Conservation (phyloP, 2,113 vertebrate genomes). For the Halichoeres trimaculatus region DNA sequence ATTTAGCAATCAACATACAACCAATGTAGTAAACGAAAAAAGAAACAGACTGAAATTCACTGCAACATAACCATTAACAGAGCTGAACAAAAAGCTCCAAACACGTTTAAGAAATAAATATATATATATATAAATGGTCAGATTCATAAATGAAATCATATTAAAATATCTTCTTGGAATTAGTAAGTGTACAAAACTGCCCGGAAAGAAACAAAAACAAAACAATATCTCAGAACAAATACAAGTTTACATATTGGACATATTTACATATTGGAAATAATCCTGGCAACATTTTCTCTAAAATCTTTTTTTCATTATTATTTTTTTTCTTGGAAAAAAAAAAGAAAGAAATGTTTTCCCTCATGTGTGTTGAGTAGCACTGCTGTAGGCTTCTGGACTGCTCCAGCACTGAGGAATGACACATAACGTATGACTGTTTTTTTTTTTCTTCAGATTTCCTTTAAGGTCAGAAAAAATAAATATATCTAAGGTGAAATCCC, state of each 20-base stretch:
- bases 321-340: conserved; percentile 72
- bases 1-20: conserved; percentile 95
- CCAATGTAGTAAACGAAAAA: conserved; percentile 89
- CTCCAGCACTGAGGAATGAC: conserved; percentile 79
- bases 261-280: conserved; percentile 92
- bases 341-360: conserved; percentile 59
- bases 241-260: conserved; percentile 95
- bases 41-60: conserved; percentile 86
- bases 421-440: conserved; percentile 71
- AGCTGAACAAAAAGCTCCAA: conserved; percentile 90
- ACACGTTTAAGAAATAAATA: conserved; percentile 97
- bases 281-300: conserved; percentile 87
- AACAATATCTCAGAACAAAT: conserved; percentile 86
- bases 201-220: conserved; percentile 87
- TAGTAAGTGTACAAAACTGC: conserved; percentile 94
- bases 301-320: conserved; percentile 79
- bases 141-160: conserved; percentile 94
- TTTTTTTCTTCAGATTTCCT: conserved; percentile 68
- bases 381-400: conserved; percentile 73
- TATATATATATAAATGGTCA: conserved; percentile 91
- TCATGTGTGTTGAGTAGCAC: conserved; percentile 74
- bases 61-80: conserved; percentile 90
- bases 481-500: conserved; percentile 74
- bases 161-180: conserved; percentile 96
- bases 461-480: conserved; percentile 75